Conservation (phyloP, 1,140 invertebrate species). For the Coenobita brevimanus region DNA sequence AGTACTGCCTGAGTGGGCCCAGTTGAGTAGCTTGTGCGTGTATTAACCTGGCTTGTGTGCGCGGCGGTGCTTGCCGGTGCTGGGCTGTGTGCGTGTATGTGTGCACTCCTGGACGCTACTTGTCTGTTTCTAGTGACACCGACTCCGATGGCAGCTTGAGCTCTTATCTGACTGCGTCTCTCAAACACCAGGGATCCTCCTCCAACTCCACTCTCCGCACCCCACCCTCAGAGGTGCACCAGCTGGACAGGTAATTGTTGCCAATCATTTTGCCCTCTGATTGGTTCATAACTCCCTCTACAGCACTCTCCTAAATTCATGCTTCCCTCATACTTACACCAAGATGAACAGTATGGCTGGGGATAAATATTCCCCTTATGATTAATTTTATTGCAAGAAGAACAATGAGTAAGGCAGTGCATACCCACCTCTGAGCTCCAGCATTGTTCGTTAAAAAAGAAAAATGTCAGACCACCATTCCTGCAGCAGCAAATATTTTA, state of each 20-base stretch:
- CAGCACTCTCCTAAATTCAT: neutral
- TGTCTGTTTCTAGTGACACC: conserved; percentile 68
- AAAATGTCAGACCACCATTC: too few species aligned
- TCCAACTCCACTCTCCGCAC: conserved; percentile 56
- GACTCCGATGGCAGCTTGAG: conserved; percentile 68
- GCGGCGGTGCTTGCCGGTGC: conserved; percentile 34
- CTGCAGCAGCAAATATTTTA: too few species aligned
- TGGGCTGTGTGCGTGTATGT: conserved; percentile 31
- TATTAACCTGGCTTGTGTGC: conserved; percentile 56
- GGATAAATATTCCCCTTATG: too few species aligned
- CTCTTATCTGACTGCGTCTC: conserved; percentile 66
- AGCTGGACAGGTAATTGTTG: conserved; percentile 51
- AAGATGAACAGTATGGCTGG: too few species aligned
- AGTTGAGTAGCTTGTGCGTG: conserved; percentile 42
- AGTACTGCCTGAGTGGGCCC: conserved; percentile 20
- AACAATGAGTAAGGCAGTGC: too few species aligned
- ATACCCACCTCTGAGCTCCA: too few species aligned
- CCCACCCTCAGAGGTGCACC: conserved; percentile 59
- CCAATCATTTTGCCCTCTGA: neutral
- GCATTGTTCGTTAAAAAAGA: too few species aligned
- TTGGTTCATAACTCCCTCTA: neutral
- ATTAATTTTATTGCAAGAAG: too few species aligned
- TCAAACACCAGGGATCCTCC: conserved; percentile 54
- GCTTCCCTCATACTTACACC: too few species aligned
- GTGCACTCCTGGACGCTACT: conserved; percentile 57